Base-by-base conservation (phyloP, 2,888 invertebrate species). In the Sminthurides aquaticus region DNA sequence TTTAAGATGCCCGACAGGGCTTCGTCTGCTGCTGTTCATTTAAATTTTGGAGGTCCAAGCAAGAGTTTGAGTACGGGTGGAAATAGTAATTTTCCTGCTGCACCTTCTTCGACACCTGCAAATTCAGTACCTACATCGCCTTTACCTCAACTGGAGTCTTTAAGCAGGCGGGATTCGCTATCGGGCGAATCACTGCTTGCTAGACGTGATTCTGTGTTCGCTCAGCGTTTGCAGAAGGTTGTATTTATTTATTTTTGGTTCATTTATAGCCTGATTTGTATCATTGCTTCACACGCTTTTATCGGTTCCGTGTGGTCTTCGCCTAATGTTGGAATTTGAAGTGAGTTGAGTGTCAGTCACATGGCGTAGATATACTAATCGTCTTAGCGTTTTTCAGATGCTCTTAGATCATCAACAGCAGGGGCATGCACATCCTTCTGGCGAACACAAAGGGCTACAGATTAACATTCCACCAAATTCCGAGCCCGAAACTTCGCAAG, bases 141-240 rank as follows among this genome's bases (percentile, higher is more conserved):
- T 25, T 67, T 71, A 43, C 73, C 74, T n/a, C 70, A 69, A 54
- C 62, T 64, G 2, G 66, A 66, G 59, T 63, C 68, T 24, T 27
- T 48, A 27, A 54, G 29, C 22, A 54, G 66, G 29, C 61, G 66
- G 49, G 66, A 66, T 28, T 66, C 66, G 18, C 29, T 62, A 48
- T 34, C 55, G 34, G 48, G 57, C 49, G 59, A 62, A 48, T 28
- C 34, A 3, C 62, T n/a, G 8, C 49, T 43, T 27, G 48, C 69
- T 61, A 61, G 71, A 60, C 60, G 68, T 49, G 71, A 71, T 52
- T 71, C 71, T 8, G 22, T 71, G 48, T 69, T 74, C 63, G 68
- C 68, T 60, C 72, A 71, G 63, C 70, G 74, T 54, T 68, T 74
- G 27, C 72, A 72, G 54, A 74, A 74, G 74, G 74, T 74, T 69